Percentiles rank a stretch among this genome's conserved stretches.
phyloP scores from a whole-genome alignment of 2,888 invertebrate species.

The Melitaea athalia region DNA sequence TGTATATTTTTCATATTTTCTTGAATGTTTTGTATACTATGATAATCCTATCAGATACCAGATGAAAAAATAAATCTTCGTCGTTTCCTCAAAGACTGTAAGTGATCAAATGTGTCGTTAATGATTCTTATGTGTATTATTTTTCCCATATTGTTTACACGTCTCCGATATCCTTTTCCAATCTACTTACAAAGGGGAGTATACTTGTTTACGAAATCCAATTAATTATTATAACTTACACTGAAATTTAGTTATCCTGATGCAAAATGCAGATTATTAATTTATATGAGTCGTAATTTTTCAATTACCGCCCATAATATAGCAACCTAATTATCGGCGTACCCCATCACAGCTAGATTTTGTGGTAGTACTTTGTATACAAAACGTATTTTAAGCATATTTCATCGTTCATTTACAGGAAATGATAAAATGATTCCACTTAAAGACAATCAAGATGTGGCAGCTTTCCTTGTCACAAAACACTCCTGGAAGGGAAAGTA shows the following conservation, averaged over 20 bases:
- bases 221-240: slow-evolving; percentile 15
- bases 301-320: slow-evolving; percentile 1
- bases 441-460: slow-evolving; percentile 97
- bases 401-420: slow-evolving; percentile 55
- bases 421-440: slow-evolving; percentile 89
- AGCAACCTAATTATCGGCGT: slow-evolving; percentile 6
- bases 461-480: slow-evolving; percentile 98
- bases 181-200: slow-evolving; percentile 78
- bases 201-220: slow-evolving; percentile 48
- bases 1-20: slow-evolving; percentile 62
- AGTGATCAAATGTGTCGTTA: slow-evolving; percentile 49
- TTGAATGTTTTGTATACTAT: slow-evolving; percentile 68
- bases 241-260: neutral
- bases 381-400: neutral
- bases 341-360: slow-evolving; percentile 14
- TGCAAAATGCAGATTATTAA: too few relatives aligned
- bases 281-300: neutral
- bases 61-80: slow-evolving; percentile 58
- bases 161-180: slow-evolving; percentile 63
- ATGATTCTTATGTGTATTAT: slow-evolving; percentile 24
- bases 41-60: slow-evolving; percentile 60
- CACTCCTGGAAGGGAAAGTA: slow-evolving; percentile 99
- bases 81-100: slow-evolving; percentile 55
- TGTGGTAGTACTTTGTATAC: neutral
- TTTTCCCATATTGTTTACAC: slow-evolving; percentile 73